Conservation (phyloP, 2,888 invertebrate genomes). For the Netelia virgata region DNA sequence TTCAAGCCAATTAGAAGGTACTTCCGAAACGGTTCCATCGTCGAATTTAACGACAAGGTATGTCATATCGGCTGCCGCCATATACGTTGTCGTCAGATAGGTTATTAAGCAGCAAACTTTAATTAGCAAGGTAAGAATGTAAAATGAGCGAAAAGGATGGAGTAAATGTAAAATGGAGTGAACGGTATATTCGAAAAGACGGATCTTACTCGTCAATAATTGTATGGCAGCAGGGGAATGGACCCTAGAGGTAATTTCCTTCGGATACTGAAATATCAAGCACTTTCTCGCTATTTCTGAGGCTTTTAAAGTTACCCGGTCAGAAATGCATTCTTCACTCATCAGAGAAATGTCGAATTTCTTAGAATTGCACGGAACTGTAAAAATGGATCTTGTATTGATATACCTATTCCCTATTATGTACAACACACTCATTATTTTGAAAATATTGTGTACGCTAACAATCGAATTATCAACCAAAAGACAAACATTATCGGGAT, state of each 20-base stretch:
- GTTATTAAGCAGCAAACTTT: neutral
- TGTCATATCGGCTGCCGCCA: conserved; percentile 22
- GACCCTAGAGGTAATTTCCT: conserved; percentile 35
- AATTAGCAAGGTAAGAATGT: neutral
- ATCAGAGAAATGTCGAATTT: conserved; percentile 39
- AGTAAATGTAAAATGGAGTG: neutral
- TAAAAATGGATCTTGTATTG: conserved; percentile 47
- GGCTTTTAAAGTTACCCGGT: conserved; percentile 31
- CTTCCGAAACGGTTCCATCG: conserved; percentile 33
- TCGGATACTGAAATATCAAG: conserved; percentile 23
- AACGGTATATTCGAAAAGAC: conserved; percentile 20
- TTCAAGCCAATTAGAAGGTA: conserved; percentile 36
- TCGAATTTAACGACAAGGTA: conserved; percentile 38
- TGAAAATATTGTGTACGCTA: conserved; percentile 41
- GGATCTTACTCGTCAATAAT: conserved; percentile 41
- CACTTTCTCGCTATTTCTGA: conserved; percentile 51
- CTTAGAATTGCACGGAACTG: conserved; percentile 56
- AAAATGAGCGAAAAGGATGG: neutral
- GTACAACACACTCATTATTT: conserved; percentile 10
- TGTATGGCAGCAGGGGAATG: conserved; percentile 39
- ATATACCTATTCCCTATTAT: conserved; percentile 40
- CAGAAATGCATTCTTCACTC: conserved; percentile 25
- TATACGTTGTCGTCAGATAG: conserved; percentile 22
- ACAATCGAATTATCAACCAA: conserved; percentile 50
- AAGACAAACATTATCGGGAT: conserved; percentile 56